phyloP scores from a whole-genome alignment of 2,888 invertebrate species.

The Athalia rosae region DNA sequence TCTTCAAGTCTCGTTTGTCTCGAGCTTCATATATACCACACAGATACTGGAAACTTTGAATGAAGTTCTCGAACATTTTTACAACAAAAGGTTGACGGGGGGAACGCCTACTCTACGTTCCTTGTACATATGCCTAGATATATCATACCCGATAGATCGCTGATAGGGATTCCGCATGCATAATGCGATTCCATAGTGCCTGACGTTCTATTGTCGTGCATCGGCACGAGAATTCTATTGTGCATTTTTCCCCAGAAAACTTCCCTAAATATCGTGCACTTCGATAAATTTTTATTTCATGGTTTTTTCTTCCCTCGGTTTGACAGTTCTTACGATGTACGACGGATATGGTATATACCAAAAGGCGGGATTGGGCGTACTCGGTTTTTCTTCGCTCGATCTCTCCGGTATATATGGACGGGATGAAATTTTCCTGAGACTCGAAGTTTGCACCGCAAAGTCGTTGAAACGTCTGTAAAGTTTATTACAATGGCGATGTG shows the following conservation, averaged over 20 bases:
- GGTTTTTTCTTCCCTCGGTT: background rate
- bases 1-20: background rate
- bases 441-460: slow-evolving; percentile 5
- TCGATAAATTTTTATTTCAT: background rate
- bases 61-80: slow-evolving; percentile 3
- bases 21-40: background rate
- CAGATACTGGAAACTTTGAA: background rate
- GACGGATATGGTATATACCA: background rate
- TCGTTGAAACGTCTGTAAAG: slow-evolving; percentile 10
- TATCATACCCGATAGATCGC: background rate
- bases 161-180: background rate
- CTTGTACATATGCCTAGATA: background rate
- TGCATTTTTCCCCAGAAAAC: slow-evolving; percentile 68
- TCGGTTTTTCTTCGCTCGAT: background rate
- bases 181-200: background rate
- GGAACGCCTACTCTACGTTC: background rate
- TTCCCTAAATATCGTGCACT: slow-evolving; percentile 63
- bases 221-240: background rate
- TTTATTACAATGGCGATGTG: slow-evolving; percentile 13
- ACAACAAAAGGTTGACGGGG: background rate
- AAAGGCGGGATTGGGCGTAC: background rate
- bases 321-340: slow-evolving; percentile 8
- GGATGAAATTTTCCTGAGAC: background rate
- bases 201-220: background rate
- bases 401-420: background rate